A percentile compares a stretch with the other conserved stretches of the same genome.
These are phyloP conservation scores for Choloepus didactylus DNA, from an alignment of 2,797 vertebrate genomes.

Conservation along the genomic window DNA sequence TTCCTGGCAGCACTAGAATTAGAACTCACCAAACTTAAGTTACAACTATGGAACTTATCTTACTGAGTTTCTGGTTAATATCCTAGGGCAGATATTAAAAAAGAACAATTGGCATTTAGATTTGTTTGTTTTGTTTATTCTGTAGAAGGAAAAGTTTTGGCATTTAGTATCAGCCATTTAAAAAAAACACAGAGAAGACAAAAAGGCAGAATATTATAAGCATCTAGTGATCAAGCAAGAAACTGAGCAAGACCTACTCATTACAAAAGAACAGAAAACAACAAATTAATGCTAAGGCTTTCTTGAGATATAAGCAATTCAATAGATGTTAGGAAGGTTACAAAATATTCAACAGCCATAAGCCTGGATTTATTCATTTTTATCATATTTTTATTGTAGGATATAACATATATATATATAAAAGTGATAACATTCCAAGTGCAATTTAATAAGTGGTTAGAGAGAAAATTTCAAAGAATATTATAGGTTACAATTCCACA, in stretches of 20 bases:
- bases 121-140: neutral
- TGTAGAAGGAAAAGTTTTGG: constrained; percentile 13
- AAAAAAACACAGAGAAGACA: neutral
- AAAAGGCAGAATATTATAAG: constrained; percentile 17
- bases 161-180: neutral
- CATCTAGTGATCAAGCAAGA: constrained; percentile 45
- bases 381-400: too few relatives aligned
- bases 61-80: neutral
- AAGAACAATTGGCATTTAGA: constrained; percentile 5
- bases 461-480: too few relatives aligned
- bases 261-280: constrained; percentile 38
- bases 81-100: neutral
- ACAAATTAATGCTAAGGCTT: constrained; percentile 25
- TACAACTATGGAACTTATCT: neutral
- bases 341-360: neutral
- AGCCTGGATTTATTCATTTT: neutral
- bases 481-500: too few relatives aligned
- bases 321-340: neutral
- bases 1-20: neutral
- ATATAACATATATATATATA: too few relatives aligned
- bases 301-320: neutral
- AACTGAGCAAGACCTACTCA: constrained; percentile 21
- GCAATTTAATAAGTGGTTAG: too few relatives aligned
- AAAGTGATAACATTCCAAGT: too few relatives aligned
- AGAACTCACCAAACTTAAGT: neutral